Conservation (phyloP, 2,797 vertebrate species). For the Lutjanus campechanus region DNA sequence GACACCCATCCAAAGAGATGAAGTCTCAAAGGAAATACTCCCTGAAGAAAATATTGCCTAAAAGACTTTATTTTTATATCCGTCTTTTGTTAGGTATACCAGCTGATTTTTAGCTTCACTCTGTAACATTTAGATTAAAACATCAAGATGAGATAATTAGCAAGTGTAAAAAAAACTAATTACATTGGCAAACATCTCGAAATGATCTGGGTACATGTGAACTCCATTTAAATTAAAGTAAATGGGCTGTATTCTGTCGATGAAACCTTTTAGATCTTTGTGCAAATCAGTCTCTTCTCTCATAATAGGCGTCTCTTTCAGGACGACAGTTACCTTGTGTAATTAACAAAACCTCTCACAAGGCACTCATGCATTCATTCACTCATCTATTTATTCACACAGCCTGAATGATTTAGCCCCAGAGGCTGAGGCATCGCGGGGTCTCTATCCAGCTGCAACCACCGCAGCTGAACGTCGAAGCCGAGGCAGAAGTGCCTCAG, state of each 20-base stretch:
- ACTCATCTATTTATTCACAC: slow-evolving; percentile 52
- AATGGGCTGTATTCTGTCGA: neutral
- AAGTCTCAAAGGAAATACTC: neutral
- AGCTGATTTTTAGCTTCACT: neutral
- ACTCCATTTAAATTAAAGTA: neutral
- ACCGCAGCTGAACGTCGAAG: neutral
- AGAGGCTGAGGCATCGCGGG: slow-evolving; percentile 15
- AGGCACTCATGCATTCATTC: slow-evolving; percentile 37
- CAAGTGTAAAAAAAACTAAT: neutral
- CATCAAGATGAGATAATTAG: neutral
- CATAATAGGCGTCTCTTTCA: slow-evolving; percentile 30
- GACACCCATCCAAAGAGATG: neutral
- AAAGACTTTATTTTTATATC: neutral
- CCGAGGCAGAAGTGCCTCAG: neutral
- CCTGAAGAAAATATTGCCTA: neutral
- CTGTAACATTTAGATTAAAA: neutral
- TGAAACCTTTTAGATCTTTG: neutral
- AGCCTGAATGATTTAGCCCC: slow-evolving; percentile 16
- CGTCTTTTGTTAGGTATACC: neutral
- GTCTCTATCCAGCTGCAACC: slow-evolving; percentile 29
- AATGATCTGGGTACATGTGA: slow-evolving; percentile 13
- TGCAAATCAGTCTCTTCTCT: slow-evolving; percentile 28
- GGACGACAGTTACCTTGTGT: slow-evolving; percentile 37
- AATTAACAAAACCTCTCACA: slow-evolving; percentile 41
- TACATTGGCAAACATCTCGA: neutral